Evolutionary conservation across 2,797 vertebrate species (phyloP).

Genomic region (Sphaeramia orbicularis): DNA sequence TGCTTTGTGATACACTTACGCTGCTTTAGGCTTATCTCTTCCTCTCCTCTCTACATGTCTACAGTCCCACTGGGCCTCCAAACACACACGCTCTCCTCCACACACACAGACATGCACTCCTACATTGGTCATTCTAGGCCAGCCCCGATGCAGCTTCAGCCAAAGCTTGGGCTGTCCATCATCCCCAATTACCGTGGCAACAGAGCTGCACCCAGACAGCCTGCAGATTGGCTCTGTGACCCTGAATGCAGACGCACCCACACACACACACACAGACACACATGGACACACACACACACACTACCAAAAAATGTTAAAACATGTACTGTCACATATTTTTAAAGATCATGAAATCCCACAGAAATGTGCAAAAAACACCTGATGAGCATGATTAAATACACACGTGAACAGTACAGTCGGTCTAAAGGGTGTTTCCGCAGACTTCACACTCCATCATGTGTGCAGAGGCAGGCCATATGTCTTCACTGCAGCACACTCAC

Average conservation of each 20-base stretch:
- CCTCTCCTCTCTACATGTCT: conserved; percentile 51
- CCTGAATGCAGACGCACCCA: conserved; percentile 67
- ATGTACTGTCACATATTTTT: conserved; percentile 12
- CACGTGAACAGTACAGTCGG: neutral
- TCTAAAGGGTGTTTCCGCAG: conserved; percentile 34
- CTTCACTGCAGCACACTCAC: conserved; percentile 55
- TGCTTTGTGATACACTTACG: conserved; percentile 60
- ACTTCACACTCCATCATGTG: conserved; percentile 59
- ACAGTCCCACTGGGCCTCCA: conserved; percentile 52
- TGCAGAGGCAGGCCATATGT: conserved; percentile 72
- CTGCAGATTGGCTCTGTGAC: conserved; percentile 82
- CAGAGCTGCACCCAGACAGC: conserved; percentile 81
- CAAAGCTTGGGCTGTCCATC: conserved; percentile 85
- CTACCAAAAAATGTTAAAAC: conserved; percentile 29
- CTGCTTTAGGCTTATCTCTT: conserved; percentile 67
- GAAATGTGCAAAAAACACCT: neutral
- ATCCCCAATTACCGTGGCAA: conserved; percentile 88
- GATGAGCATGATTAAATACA: conserved; percentile 19
- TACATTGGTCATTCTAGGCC: conserved; percentile 76
- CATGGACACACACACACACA: conserved; percentile 13
- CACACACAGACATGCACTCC: conserved; percentile 54
- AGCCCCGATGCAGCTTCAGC: conserved; percentile 77
- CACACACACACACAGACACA: conserved; percentile 36
- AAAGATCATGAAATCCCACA: conserved; percentile 37
- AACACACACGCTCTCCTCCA: conserved; percentile 40